These are phyloP conservation scores for Melipona quadrifasciata DNA, from an alignment of 1,140 invertebrate species.

Conservation along the genomic window DNA sequence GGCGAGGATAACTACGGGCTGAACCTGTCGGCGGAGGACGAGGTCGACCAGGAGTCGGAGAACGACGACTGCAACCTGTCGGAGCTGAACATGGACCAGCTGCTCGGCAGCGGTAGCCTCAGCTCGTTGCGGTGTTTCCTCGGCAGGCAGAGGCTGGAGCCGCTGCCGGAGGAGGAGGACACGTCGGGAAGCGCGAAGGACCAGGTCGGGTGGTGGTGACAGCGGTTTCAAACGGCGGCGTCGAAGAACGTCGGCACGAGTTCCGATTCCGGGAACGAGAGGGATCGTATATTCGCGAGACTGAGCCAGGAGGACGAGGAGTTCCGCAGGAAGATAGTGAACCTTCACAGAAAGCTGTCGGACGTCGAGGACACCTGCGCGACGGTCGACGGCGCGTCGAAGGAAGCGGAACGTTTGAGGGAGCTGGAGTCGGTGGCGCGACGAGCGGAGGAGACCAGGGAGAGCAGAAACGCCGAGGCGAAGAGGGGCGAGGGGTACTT, in stretches of 20 bases:
- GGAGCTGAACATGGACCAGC: constrained; percentile 80
- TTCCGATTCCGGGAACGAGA: constrained; percentile 51
- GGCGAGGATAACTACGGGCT: constrained; percentile 75
- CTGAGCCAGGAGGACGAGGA: constrained; percentile 77
- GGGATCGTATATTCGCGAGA: constrained; percentile 73
- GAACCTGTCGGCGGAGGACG: constrained; percentile 71
- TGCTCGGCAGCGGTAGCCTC: constrained; percentile 71
- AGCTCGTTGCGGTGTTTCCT: constrained; percentile 74
- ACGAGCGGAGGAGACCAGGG: constrained; percentile 69
- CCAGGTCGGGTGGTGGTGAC: constrained; percentile 81
- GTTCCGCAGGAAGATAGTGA: constrained; percentile 77
- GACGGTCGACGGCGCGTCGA: constrained; percentile 20
- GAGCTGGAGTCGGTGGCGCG: constrained; percentile 70
- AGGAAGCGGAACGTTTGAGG: constrained; percentile 59
- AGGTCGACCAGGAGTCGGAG: constrained; percentile 67
- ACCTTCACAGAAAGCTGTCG: constrained; percentile 77
- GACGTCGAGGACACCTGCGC: constrained; percentile 72
- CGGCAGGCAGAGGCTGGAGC: constrained; percentile 76
- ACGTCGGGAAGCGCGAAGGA: constrained; percentile 75
- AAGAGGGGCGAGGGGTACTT: constrained; percentile 39
- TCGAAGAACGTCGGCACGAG: constrained; percentile 65
- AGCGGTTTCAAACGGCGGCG: constrained; percentile 74
- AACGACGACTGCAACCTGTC: constrained; percentile 71
- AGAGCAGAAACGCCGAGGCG: constrained; percentile 52
- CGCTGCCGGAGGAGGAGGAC: constrained; percentile 80